phyloP scores from a whole-genome alignment of 2,113 vertebrate species.

The Carassius gibelio region DNA sequence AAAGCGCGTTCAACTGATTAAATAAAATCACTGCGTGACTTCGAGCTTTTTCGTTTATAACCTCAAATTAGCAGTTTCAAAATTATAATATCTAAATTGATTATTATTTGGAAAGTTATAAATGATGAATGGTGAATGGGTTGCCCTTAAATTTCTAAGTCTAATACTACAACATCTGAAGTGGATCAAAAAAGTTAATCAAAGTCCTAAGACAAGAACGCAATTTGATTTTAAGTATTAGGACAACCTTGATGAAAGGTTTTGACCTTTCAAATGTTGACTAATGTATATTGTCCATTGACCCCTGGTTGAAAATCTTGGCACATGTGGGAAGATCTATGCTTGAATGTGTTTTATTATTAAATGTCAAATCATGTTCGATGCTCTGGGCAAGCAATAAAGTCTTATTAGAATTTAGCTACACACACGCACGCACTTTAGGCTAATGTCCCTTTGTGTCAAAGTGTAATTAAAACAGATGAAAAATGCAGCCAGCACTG shows the following conservation, averaged over 20 bases:
- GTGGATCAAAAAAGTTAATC: no score
- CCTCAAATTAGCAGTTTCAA: background rate
- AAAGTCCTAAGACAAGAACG: no score
- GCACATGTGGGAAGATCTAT: background rate
- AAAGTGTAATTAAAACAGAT: conserved; percentile 18
- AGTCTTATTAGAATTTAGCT: background rate
- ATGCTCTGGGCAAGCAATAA: conserved; percentile 6
- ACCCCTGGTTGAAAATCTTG: background rate
- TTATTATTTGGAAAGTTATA: background rate
- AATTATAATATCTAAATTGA: background rate
- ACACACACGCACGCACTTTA: background rate
- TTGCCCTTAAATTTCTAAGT: no score
- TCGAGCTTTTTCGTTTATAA: background rate
- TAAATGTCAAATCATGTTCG: conserved; percentile 5
- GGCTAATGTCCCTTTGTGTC: background rate
- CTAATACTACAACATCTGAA: no score
- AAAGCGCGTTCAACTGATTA: background rate
- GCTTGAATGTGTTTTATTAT: conserved; percentile 1
- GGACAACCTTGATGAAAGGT: no score
- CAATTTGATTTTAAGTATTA: no score
- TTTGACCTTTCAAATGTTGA: no score
- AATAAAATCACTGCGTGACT: background rate
- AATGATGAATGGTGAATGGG: background rate
- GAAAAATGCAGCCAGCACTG: background rate
- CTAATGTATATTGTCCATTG: background rate